Percentiles rank a stretch among this genome's conserved stretches.
Evolutionary conservation across 2,888 invertebrate species (phyloP).

Genomic region (Rhingia rostrata): DNA sequence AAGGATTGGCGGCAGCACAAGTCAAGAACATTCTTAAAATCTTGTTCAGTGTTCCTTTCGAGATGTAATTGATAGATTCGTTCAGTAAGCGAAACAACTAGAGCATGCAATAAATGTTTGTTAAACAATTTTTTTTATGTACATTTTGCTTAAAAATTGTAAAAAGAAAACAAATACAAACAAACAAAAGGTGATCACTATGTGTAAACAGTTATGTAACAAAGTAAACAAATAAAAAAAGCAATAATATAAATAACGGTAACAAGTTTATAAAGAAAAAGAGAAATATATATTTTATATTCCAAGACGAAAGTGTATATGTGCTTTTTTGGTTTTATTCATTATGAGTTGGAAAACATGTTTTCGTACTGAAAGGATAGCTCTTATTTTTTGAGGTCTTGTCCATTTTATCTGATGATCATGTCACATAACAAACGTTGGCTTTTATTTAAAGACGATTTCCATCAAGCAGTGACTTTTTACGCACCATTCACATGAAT

Average conservation of each 20-base stretch:
- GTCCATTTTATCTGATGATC: too few relatives aligned
- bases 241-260: constrained; percentile 34
- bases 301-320: constrained; percentile 26
- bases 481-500: too few relatives aligned
- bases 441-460: not conserved
- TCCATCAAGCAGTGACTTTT: too few relatives aligned
- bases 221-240: constrained; percentile 63
- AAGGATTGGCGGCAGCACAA: constrained; percentile 1
- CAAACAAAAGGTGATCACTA: constrained; percentile 44
- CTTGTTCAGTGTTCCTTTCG: constrained; percentile 6
- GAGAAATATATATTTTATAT: constrained; percentile 73
- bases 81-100: constrained; percentile 20
- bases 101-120: constrained; percentile 29
- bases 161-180: constrained; percentile 11
- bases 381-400: too few relatives aligned
- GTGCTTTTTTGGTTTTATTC: not conserved
- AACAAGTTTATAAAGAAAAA: constrained; percentile 39
- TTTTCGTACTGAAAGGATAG: too few relatives aligned
- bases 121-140: constrained; percentile 31
- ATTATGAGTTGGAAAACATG: not conserved
- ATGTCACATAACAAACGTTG: too few relatives aligned
- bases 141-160: constrained; percentile 43
- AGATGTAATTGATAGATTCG: constrained; percentile 29
- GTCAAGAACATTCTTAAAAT: constrained; percentile 14
- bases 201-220: constrained; percentile 23